Evolutionary conservation across 1,140 invertebrate species (phyloP), one percentile per base, ranked within the genome.

Genomic region (Lasaia peninsularis): DNA sequence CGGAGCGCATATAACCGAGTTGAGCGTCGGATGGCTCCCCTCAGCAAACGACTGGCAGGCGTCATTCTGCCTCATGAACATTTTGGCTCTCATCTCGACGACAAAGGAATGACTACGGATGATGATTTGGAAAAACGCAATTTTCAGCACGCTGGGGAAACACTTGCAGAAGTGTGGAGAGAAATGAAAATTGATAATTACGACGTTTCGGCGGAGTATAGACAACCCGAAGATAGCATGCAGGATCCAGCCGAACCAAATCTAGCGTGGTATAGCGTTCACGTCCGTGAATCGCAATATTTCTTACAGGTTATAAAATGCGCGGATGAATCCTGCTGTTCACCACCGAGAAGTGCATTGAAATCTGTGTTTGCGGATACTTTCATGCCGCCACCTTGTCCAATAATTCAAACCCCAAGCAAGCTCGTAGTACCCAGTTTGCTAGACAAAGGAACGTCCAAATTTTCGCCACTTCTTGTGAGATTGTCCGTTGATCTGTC

Each of bases 81-180:
- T 58, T 87, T 62, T 71, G 81, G 83, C 8, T 72, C 55, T 52
- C 84, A 89, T 74, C 62, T 89, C n/a, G 65, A 89, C 40, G 33
- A 57, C 12, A 50, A 40, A 33, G 37, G 52, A 37, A 37, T 53
- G 31, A 59, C 60, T 52, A 60, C 21, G 9, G 60, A 62, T 58
- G 32, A 52, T 12, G 48, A 56, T 20, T 35, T 62, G 10, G 60
- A 56, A 58, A 54, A 54, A 54, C 28, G 37, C 31, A 67, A 66
- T 56, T 66, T 60, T 56, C 37, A 62, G 28, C 24, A 48, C 37
- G 55, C 60, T 48, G 54, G 50, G 32, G 24, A 63, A 33, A 40
- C 44, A 55, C 32, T 58, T 37, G 40, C 61, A 20, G 48, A 63
- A 44, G 52, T 62, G 14, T 63, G 61, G 51, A 58, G 50, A 18